Base-by-base conservation (phyloP, 1,140 invertebrate species). In the Drosophila saltans region DNA sequence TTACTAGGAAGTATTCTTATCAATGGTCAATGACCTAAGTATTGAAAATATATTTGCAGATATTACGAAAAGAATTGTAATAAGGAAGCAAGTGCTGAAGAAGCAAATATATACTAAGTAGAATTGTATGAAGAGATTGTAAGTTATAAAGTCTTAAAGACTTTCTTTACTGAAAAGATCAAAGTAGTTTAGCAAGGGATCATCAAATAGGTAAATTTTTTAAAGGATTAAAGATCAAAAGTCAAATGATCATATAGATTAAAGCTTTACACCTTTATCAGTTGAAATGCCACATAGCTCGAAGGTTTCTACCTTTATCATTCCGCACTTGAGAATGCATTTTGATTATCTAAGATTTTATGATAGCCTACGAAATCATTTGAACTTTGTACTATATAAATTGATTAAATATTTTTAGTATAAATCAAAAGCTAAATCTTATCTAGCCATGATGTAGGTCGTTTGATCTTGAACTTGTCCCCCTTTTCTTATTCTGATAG, bases 1-100 rank as follows among this genome's bases (percentile, higher is more conserved):
- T 52, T 52, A 52, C 45, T 52, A 52, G 45, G 45, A 26, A 52
- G 45, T 2, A 52, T 52, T 52, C 21, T 52, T 26, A 52, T 52
- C 45, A 52, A 24, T 52, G 45, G 21, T 52, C 45, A 52, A 52
- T 52, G 45, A 52, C 21, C 45, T 9, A 52, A 52, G 26, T 52
- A 24, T 48, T 52, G 8, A 52, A 24, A 52, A 24, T 52, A 1
- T 16, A 26, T 52, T 52, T 52, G 7, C 24, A 48, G 6, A 26
- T 24, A 10, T 52, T 10, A 2, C 9, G 3, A 52, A 52, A 10
- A 11, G 11, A 45, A 48, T 21, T 24, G 45, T 16, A 2, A 48
- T 8, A 21, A 24, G 45, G 16, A 48, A 48, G 16, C 16, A 16
- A 16, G 16, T 16, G 16, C 16, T 16, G 16, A 16, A 16, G 16